Percentiles rank a stretch among this genome's conserved stretches.
Conservation (phyloP, 1,140 invertebrate species). For the Idris sp. region DNA sequence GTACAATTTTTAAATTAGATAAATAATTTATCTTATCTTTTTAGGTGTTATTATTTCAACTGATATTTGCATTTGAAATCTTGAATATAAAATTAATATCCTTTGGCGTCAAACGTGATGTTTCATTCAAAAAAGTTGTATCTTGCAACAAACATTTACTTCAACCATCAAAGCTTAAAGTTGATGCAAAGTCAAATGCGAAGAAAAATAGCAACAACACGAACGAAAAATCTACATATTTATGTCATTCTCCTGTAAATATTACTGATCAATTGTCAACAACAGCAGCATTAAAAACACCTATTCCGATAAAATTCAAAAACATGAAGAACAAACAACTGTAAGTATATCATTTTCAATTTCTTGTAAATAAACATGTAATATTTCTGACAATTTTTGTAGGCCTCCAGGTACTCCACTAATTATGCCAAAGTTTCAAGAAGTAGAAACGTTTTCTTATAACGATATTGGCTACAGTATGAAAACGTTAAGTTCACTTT, state of each 20-base stretch:
- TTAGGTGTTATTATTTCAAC: constrained; percentile 63
- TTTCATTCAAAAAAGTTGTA: constrained; percentile 66
- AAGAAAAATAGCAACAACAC: constrained; percentile 5
- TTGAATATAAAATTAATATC: constrained; percentile 59
- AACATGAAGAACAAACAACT: constrained; percentile 36
- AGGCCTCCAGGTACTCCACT: no score
- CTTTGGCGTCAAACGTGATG: constrained; percentile 30
- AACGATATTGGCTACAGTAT: constrained; percentile 65
- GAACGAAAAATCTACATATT: constrained; percentile 9
- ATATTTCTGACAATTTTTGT: not conserved
- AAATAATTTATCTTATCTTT: constrained; percentile 14
- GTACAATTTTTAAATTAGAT: constrained; percentile 3
- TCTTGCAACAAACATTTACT: constrained; percentile 24
- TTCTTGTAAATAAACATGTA: not conserved
- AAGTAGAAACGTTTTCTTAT: not conserved
- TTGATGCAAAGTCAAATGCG: not conserved
- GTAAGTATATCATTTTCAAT: constrained; percentile 45
- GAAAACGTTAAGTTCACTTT: constrained; percentile 67
- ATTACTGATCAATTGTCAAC: constrained; percentile 52
- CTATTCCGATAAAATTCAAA: constrained; percentile 53
- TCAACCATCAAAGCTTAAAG: not conserved
- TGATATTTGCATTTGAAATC: constrained; percentile 68
- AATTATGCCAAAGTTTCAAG: not conserved
- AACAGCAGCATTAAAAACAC: constrained; percentile 39
- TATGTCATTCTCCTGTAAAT: constrained; percentile 51